Conservation (phyloP, 2,888 invertebrate species). For the Toxonevra muliebris region DNA sequence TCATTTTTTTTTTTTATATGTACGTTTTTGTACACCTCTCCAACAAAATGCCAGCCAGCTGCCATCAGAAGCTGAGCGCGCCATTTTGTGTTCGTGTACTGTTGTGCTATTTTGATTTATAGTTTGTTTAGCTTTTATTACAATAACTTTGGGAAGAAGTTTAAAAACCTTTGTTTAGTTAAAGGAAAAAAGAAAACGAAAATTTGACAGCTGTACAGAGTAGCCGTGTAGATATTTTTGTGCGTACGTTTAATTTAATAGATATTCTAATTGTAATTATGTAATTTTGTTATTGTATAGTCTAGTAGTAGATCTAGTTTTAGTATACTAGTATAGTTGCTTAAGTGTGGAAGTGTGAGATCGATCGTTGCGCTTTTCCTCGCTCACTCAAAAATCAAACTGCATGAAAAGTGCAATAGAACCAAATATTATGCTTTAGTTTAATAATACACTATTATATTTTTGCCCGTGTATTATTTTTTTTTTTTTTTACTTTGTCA, state of each 20-base stretch:
- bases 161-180: too few species aligned
- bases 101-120: too few species aligned
- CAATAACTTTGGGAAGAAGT: too few species aligned
- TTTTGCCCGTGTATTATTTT: too few species aligned
- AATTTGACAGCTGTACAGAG: not conserved
- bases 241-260: conserved; percentile 8
- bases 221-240: conserved; percentile 14
- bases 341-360: conserved; percentile 2
- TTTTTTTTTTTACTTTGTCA: not conserved
- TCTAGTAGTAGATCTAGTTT: not conserved
- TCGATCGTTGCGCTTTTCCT: conserved; percentile 14
- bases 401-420: conserved; percentile 48
- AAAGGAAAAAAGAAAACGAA: too few species aligned
- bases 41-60: too few species aligned
- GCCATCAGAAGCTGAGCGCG: too few species aligned
- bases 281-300: not conserved
- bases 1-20: not conserved
- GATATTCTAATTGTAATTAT: conserved; percentile 9
- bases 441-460: conserved; percentile 38
- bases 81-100: too few species aligned
- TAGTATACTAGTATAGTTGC: not conserved
- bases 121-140: too few species aligned
- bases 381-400: conserved; percentile 5
- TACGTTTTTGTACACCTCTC: too few species aligned
- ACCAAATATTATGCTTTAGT: conserved; percentile 54